Evolutionary conservation across 2,797 vertebrate genomes (phyloP), one percentile per base, ranked within the genome.

Genomic region (Alcedo atthis): DNA sequence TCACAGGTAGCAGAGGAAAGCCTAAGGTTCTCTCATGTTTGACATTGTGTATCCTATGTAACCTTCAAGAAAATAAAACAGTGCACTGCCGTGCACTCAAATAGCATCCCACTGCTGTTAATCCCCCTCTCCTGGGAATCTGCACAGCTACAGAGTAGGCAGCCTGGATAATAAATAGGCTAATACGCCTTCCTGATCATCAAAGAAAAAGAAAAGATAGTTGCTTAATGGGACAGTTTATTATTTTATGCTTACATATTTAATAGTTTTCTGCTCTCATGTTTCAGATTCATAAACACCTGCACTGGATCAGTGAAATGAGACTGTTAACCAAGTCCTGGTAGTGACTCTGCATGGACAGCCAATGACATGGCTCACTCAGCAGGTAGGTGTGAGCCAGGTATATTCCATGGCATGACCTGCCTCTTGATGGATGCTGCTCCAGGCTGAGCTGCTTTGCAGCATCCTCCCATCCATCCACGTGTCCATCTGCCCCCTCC

Each of bases 321-420:
- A 55, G 68, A 21, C n/a, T 68, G 42, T 40, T 40, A 54, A 70
- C 7, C 28, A 40, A 46, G n/a, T 24, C 45, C 43, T 1, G 4
- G 30, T 7, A 37, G 45, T 19, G 26, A 33, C 49, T 32, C 32
- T 57, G 24, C 2, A 5, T 12, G 24, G 30, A 26, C 1, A 3
- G 32, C 26, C 25, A 45, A 54, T 58, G 46, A 42, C 0, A 0
- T 2, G 4, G 30, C 3, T 6, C 21, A 26, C 1, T 2, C 1
- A 1, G 18, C 3, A 21, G 14, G 22, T 6, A 45, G 16, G 15
- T 35, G 28, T 25, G 49, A 49, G 54, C 17, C 0, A 0, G 21
- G 10, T 32, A 5, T 5, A 20, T 5, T 20, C 54, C 43, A 24
- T 15, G 12, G 22, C 48, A 58, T 25, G 30, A 53, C 22, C 22